These are phyloP conservation scores for Diorhabda sublineata DNA, from an alignment of 1,140 invertebrate species.

Conservation along the genomic window DNA sequence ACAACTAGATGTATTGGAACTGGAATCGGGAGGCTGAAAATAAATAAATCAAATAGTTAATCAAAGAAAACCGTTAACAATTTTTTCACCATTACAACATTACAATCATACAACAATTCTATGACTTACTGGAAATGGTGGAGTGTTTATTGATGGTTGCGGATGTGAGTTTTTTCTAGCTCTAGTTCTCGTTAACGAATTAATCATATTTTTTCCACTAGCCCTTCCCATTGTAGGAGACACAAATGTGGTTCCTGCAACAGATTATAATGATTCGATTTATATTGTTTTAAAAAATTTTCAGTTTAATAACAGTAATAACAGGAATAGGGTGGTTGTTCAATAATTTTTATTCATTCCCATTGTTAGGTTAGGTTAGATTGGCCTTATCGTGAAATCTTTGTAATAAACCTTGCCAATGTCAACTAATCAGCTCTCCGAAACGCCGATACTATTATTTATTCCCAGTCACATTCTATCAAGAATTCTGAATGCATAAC, in stretches of 20 bases:
- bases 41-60: background rate
- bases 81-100: too few relatives aligned
- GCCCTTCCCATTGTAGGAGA: constrained; percentile 44
- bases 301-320: background rate
- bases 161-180: constrained; percentile 53
- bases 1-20: constrained; percentile 92
- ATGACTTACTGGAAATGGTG: constrained; percentile 55
- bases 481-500: too few relatives aligned
- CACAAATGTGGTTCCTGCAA: constrained; percentile 16
- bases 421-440: too few relatives aligned
- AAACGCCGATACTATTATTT: too few relatives aligned
- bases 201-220: constrained; percentile 40
- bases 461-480: too few relatives aligned
- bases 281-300: background rate
- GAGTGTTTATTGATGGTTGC: constrained; percentile 57
- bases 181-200: constrained; percentile 32
- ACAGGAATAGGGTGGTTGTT: too few relatives aligned
- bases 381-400: too few relatives aligned
- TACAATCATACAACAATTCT: background rate
- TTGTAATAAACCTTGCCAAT: too few relatives aligned
- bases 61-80: too few relatives aligned
- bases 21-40: constrained; percentile 69
- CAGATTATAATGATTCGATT: constrained; percentile 30
- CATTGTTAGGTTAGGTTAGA: too few relatives aligned
- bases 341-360: too few relatives aligned